phyloP scores from a whole-genome alignment of 2,113 vertebrate genomes.

The Benitochromis conjunctus region DNA sequence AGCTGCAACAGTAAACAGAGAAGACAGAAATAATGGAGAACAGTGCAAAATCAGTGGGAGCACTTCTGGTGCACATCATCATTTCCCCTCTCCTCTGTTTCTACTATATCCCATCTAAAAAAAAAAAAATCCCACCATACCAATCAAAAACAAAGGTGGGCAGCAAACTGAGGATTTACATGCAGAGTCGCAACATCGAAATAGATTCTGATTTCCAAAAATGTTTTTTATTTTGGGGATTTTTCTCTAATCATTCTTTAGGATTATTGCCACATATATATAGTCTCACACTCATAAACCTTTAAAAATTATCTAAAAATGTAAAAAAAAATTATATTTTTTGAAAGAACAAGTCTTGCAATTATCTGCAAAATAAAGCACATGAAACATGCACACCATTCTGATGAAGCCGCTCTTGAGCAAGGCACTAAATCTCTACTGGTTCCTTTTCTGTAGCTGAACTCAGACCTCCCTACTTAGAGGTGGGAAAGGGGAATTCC shows the following conservation, averaged over 20 bases:
- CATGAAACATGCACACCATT: not conserved
- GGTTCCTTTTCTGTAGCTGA: not conserved
- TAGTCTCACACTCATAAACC: not conserved
- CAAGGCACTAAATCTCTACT: not conserved
- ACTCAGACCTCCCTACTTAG: not conserved
- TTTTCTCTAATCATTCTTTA: not conserved
- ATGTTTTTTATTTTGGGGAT: not conserved
- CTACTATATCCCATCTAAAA: not conserved
- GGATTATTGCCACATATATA: not conserved
- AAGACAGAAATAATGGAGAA: not conserved
- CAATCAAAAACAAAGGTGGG: not conserved
- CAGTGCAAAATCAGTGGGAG: not conserved
- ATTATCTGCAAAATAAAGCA: not conserved
- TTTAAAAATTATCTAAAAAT: not conserved
- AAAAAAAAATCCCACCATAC: not conserved
- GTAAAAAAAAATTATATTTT: fast-evolving
- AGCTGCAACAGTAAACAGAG: not conserved
- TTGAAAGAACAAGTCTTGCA: not conserved
- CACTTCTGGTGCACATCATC: not conserved
- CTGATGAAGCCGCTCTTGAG: not conserved
- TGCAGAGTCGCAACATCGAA: not conserved
- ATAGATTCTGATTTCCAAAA: not conserved
- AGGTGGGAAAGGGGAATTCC: not conserved
- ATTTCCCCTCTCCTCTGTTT: not conserved
- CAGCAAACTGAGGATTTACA: not conserved